phyloP scores from a whole-genome alignment of 2,113 vertebrate genomes.

The Puffinus mauretanicus region DNA sequence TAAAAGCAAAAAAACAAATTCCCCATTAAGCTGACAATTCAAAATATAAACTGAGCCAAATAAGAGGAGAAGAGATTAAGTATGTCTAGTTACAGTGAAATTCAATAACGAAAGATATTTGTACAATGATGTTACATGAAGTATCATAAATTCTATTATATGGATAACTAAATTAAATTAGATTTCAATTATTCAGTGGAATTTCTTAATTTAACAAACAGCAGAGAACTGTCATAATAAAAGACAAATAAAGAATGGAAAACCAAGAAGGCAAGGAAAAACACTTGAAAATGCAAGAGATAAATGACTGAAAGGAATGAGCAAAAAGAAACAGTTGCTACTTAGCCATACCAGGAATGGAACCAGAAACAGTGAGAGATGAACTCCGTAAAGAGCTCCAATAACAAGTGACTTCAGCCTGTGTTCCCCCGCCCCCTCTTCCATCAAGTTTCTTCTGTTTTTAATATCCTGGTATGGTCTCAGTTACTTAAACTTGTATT shows the following conservation, averaged over 20 bases:
- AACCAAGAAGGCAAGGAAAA: background rate
- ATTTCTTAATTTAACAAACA: background rate
- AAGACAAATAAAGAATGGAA: background rate
- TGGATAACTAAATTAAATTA: background rate
- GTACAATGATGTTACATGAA: background rate
- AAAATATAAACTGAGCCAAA: background rate
- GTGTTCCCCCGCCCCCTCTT: rapidly evolving
- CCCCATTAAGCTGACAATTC: background rate
- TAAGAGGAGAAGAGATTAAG: background rate
- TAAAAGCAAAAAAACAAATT: background rate
- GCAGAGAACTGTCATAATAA: background rate
- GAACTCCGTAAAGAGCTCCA: background rate
- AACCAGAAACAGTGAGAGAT: background rate
- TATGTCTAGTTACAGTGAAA: background rate
- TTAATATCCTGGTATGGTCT: background rate
- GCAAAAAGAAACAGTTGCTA: background rate
- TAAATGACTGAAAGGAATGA: background rate
- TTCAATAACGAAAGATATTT: background rate
- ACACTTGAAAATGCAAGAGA: background rate
- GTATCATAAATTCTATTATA: background rate
- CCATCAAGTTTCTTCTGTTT: background rate
- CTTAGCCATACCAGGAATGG: background rate
- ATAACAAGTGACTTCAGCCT: background rate
- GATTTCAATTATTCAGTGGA: background rate
- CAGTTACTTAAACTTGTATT: background rate